Evolutionary conservation across 2,797 vertebrate genomes (phyloP).

Genomic region (Todus mexicanus): DNA sequence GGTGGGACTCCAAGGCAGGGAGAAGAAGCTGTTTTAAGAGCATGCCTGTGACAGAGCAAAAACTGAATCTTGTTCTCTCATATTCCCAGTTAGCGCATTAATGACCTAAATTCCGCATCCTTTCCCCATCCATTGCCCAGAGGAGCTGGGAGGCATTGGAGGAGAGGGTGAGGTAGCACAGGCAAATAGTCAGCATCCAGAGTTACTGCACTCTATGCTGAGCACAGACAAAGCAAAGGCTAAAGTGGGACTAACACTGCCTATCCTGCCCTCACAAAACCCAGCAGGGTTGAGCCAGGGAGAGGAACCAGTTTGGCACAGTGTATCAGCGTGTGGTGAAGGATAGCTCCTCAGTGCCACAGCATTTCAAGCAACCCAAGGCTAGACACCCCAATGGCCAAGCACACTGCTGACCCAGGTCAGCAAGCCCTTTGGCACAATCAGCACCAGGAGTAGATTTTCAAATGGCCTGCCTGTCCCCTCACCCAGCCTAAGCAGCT

Average conservation of each 20-base stretch:
- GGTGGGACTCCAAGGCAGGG: background rate
- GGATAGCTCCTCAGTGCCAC: background rate
- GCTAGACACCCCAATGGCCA: background rate
- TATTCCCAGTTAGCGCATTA: background rate
- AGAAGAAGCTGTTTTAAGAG: background rate
- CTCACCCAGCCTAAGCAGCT: background rate
- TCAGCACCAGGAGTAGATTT: background rate
- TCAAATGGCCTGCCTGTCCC: background rate
- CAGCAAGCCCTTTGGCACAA: background rate
- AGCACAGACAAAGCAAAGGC: background rate
- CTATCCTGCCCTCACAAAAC: background rate
- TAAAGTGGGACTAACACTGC: background rate
- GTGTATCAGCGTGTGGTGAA: background rate
- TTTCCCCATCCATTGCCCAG: background rate
- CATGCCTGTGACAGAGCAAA: background rate
- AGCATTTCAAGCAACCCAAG: background rate
- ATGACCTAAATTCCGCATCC: conserved; percentile 47
- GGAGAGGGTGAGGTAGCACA: background rate
- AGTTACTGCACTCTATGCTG: rapidly evolving
- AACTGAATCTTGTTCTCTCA: background rate
- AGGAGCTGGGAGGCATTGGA: background rate
- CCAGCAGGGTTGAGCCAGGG: background rate
- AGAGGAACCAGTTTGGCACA: background rate
- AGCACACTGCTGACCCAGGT: background rate
- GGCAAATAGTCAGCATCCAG: background rate